Evolutionary conservation across 2,888 invertebrate species (phyloP).

Genomic region (Brachynemurus nebulosus): DNA sequence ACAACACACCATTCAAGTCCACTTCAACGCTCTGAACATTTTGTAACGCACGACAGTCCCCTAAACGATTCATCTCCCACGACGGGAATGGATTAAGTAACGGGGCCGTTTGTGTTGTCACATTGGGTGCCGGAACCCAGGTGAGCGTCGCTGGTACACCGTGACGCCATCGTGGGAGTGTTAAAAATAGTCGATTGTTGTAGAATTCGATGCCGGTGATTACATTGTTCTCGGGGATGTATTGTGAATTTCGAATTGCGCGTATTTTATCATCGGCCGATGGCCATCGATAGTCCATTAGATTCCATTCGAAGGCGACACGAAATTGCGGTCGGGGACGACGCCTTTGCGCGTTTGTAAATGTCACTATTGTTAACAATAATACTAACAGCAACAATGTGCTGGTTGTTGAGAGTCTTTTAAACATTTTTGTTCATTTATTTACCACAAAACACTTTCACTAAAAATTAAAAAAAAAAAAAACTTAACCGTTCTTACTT

Average conservation of each 20-base stretch:
- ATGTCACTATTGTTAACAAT: no score
- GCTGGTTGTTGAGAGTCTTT: no score
- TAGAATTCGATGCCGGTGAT: constrained; percentile 54
- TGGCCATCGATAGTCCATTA: constrained; percentile 54
- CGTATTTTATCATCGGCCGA: constrained; percentile 37
- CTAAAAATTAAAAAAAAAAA: no score
- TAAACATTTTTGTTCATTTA: no score
- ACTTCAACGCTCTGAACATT: constrained; percentile 63
- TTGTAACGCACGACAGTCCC: constrained; percentile 54
- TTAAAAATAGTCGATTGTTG: constrained; percentile 50
- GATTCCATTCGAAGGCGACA: constrained; percentile 60
- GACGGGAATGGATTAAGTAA: constrained; percentile 52
- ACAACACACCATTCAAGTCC: constrained; percentile 53
- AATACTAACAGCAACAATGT: no score
- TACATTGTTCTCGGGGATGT: constrained; percentile 51
- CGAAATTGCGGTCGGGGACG: constrained; percentile 37
- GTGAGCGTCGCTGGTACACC: constrained; percentile 59
- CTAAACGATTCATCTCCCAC: constrained; percentile 52
- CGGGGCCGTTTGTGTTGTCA: constrained; percentile 38
- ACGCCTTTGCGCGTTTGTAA: no score
- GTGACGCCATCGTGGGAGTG: constrained; percentile 51
- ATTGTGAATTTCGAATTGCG: constrained; percentile 41
- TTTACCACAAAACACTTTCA: no score
- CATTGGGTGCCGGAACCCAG: constrained; percentile 36
- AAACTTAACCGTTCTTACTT: no score